Evolutionary conservation across 2,113 vertebrate genomes (phyloP), one percentile per base, ranked within the genome.

Genomic region (Poeciliopsis occidentalis): DNA sequence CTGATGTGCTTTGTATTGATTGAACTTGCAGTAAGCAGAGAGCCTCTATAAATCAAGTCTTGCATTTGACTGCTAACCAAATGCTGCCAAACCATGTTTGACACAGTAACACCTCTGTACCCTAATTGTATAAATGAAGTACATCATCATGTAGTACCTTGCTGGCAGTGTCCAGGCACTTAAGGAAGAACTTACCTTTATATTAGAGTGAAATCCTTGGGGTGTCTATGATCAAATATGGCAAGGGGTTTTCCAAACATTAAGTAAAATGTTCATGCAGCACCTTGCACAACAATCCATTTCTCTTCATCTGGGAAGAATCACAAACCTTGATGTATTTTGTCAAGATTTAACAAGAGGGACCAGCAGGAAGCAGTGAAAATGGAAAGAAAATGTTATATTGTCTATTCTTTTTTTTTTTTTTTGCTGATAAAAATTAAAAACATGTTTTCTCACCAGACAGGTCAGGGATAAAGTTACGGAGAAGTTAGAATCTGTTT

Each of bases 1-100:
- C 78, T 86, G 67, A 92, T 85, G 69, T 32, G 26, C 75, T 91
- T 88, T 81, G 84, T 69, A 92, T 92, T 68, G 91, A 92, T 92
- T 83, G 41, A 72, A 84, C 80, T 90, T 83, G 86, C 89, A 85
- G 80, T 88, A 82, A 89, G 89, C 81, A 85, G 66, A 77, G 60
- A 32, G 61, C 61, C 61, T 74, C 69, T 83, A 69, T 87, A 87
- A 88, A 89, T 87, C 81, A 84, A 64, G 64, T 22, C 34, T n/a
- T 73, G 44, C 51, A 79, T 65, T 24, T 30, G 79, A 84, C 70
- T 44, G 61, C 80, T 85, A 85, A 88, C 71, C 70, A 83, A 70
- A 70, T 67, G 60, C 73, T 70, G 47, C 67, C 75, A 71, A 78
- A 85, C 64, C 68, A 12, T 57, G 69, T 82, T 75, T 79, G 81